Base-by-base conservation (phyloP, 2,113 vertebrate species). In the Phrynosoma blainvillii region DNA sequence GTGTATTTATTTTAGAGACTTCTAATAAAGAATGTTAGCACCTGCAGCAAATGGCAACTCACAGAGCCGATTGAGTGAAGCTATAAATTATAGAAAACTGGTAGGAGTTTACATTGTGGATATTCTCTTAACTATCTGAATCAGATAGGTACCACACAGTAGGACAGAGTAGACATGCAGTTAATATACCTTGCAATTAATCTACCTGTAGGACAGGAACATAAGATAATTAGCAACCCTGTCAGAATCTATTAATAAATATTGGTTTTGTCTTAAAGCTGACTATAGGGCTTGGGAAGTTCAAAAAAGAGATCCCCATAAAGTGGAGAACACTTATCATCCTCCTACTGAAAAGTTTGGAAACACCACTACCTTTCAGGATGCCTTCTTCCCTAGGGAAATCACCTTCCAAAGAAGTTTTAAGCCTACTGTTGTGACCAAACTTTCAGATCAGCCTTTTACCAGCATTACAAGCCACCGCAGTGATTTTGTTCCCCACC, bases 291-390 rank as follows among this genome's bases (percentile, higher is more conserved):
- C 92, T 84, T 96, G 97, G 98, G 96, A 95, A 70, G 73, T 97
- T 86, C 91, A 91, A 90, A 97, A 95, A 95, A 93, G 90, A 1
- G 95, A 97, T 87, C 77, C 94, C n/a, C 87, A 40, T 74, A 98
- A 97, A 93, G 92, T 94, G 65, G 95, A 97, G 5, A 75, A 59
- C 42, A 6, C 20, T 1, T 98, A 98, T 18, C 92, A 94, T 0
- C 96, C 95, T 10, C 96, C 98, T 47, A 89, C 92, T 0, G 90
- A 89, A 87, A 98, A 96, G 91, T 98, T 98, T 92, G 97, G 96
- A 76, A 98, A 98, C 84, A 65, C 96, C 86, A 98, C 97, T 9
- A 98, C 98, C 0, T 98, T 97, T 92, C 98, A 98, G 88, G 97
- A 98, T 75, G 97, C 97, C 59, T 98, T 95, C 79, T 52, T 95